phyloP scores from a whole-genome alignment of 2,113 vertebrate genomes.

The Microtus richardsoni region DNA sequence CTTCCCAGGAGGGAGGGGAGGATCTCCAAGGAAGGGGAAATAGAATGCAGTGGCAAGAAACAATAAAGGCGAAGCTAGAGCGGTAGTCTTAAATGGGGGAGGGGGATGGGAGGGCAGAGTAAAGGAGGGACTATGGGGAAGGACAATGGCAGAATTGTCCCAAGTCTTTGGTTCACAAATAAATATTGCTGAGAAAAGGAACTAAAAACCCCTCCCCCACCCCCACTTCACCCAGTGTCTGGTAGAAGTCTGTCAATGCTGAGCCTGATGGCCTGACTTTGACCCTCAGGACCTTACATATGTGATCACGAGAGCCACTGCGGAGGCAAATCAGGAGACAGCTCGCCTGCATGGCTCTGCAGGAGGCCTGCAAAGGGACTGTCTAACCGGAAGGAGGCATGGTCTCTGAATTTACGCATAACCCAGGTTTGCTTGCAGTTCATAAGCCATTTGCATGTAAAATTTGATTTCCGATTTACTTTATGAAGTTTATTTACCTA shows the following conservation, averaged over 20 bases:
- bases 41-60: too few relatives aligned
- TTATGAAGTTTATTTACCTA: conserved; percentile 12
- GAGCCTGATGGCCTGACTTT: background rate
- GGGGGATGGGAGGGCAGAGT: too few relatives aligned
- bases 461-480: conserved; percentile 43
- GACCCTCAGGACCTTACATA: accelerated
- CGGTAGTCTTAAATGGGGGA: too few relatives aligned
- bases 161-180: background rate
- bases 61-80: too few relatives aligned
- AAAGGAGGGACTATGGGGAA: too few relatives aligned
- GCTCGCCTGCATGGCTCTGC: background rate
- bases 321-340: background rate
- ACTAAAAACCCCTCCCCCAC: background rate
- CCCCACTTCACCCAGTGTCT: too few relatives aligned
- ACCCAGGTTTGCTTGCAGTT: background rate
- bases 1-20: too few relatives aligned
- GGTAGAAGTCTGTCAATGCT: background rate
- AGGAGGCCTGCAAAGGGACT: background rate
- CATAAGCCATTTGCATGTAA: background rate
- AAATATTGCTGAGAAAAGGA: background rate
- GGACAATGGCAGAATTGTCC: background rate
- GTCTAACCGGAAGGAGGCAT: background rate
- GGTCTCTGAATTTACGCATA: background rate
- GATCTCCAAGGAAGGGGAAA: too few relatives aligned
- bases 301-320: background rate